Conservation (phyloP, 2,888 invertebrate species). For the Melanophora roralis region DNA sequence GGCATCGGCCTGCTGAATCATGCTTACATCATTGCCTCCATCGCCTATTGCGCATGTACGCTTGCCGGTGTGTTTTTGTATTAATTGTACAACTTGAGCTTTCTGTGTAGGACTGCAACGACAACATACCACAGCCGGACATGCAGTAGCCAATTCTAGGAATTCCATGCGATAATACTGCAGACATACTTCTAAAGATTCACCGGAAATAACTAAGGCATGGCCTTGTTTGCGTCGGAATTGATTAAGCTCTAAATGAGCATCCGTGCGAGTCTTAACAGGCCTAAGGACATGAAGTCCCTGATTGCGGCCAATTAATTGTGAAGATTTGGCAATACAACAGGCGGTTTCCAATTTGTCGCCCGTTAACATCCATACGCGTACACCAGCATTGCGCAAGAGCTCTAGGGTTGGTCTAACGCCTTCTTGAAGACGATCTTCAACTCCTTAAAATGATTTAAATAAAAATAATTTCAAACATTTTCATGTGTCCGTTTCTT, state of each 20-base stretch:
- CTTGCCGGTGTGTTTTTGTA: conserved; percentile 81
- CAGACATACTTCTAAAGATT: conserved; percentile 83
- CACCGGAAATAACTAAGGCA: conserved; percentile 84
- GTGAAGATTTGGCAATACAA: conserved; percentile 98
- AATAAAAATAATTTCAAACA: neutral
- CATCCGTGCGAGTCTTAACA: conserved; percentile 79
- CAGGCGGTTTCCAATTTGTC: conserved; percentile 98
- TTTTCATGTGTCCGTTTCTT: too few relatives aligned
- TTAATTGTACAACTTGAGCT: conserved; percentile 85
- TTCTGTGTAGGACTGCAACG: conserved; percentile 95
- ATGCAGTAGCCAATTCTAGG: conserved; percentile 83
- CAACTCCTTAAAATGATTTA: conserved; percentile 80
- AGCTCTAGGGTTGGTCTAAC: conserved; percentile 89
- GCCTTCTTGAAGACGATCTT: conserved; percentile 91
- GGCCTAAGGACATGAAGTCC: conserved; percentile 78
- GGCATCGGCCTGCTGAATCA: conserved; percentile 98
- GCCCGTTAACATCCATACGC: conserved; percentile 96
- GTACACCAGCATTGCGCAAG: conserved; percentile 89
- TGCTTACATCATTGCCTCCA: conserved; percentile 97
- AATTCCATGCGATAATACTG: conserved; percentile 84
- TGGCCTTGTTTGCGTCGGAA: conserved; percentile 83
- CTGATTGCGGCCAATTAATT: conserved; percentile 90
- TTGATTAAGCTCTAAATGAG: conserved; percentile 82
- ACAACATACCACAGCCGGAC: conserved; percentile 92
- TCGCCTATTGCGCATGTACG: conserved; percentile 98